A percentile compares a stretch with the other conserved stretches of the same genome.
phyloP scores from a whole-genome alignment of 2,888 invertebrate species.

The Drosophila mimetica region DNA sequence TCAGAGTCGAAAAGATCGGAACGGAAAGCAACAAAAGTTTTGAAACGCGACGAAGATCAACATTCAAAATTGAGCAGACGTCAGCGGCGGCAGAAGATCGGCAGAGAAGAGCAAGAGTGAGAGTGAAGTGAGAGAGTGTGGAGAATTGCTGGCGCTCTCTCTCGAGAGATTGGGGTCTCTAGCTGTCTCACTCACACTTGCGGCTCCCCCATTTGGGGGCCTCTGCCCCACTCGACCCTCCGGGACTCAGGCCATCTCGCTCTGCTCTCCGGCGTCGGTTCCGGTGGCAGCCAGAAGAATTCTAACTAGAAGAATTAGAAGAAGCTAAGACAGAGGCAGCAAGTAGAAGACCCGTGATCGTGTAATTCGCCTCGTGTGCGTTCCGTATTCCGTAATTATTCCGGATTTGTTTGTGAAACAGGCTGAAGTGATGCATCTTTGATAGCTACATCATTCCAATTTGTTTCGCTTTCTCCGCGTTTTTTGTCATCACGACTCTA shows the following conservation, averaged over 20 bases:
- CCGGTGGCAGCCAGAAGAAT: slow-evolving; percentile 45
- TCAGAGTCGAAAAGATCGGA: slow-evolving; percentile 17
- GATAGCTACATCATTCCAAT: slow-evolving; percentile 57
- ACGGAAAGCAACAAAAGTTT: slow-evolving; percentile 48
- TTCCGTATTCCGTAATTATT: slow-evolving; percentile 51
- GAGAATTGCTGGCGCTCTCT: slow-evolving; percentile 14
- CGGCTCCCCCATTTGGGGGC: slow-evolving; percentile 29
- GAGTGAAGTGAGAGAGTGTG: slow-evolving; percentile 30
- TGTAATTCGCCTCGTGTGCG: slow-evolving; percentile 79
- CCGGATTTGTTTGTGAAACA: slow-evolving; percentile 55
- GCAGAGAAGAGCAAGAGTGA: slow-evolving; percentile 14
- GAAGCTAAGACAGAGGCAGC: slow-evolving; percentile 59
- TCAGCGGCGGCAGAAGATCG: slow-evolving; percentile 33
- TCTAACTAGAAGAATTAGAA: slow-evolving; percentile 37
- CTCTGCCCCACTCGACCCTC: slow-evolving; percentile 27
- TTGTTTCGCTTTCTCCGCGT: slow-evolving; percentile 62
- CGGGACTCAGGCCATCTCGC: slow-evolving; percentile 54
- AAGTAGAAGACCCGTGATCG: slow-evolving; percentile 77
- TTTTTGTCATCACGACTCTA: slow-evolving; percentile 29
- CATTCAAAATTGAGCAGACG: slow-evolving; percentile 36
- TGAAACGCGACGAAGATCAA: slow-evolving; percentile 52
- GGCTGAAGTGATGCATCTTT: slow-evolving; percentile 67
- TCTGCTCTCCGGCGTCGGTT: slow-evolving; percentile 49
- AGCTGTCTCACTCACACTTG: slow-evolving; percentile 45
- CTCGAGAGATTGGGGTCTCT: slow-evolving; percentile 18